A percentile compares a stretch with the other conserved stretches of the same genome.
Evolutionary conservation across 2,113 vertebrate genomes (phyloP).

Genomic region (Limanda limanda): DNA sequence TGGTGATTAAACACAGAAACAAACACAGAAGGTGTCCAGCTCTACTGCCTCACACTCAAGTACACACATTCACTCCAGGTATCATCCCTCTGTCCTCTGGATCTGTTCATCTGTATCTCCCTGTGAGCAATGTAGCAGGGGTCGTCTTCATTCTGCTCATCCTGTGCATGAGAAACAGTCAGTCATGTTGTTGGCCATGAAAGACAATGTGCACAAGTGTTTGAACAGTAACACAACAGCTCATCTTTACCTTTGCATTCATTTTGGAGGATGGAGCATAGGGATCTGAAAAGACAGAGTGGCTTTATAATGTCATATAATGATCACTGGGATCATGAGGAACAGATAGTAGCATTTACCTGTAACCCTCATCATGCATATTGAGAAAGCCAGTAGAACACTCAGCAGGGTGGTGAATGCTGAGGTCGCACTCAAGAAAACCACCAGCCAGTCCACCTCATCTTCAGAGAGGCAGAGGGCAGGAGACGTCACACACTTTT

Average conservation of each 20-base stretch:
- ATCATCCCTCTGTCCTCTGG: constrained; percentile 6
- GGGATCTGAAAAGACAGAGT: background rate
- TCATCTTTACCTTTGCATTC: background rate
- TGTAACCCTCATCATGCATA: no score
- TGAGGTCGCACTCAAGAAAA: no score
- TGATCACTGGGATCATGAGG: background rate
- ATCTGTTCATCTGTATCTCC: background rate
- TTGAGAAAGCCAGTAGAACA: no score
- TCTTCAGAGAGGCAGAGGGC: no score
- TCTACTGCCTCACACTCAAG: constrained; percentile 33
- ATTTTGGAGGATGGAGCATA: background rate
- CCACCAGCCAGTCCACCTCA: no score
- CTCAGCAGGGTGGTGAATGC: no score
- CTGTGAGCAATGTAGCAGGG: constrained; percentile 50
- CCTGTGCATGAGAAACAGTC: background rate
- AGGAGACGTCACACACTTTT: no score
- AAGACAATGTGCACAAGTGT: background rate
- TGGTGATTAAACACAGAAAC: no score
- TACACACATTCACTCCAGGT: constrained; percentile 37
- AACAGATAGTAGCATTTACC: no score
- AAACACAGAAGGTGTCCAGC: background rate
- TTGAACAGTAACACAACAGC: background rate
- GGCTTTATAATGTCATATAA: background rate
- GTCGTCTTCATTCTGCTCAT: background rate
- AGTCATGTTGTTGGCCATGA: background rate